Percentiles rank a stretch among this genome's conserved stretches.
phyloP scores from a whole-genome alignment of 2,888 invertebrate genomes.

The Andrena flavipes region DNA sequence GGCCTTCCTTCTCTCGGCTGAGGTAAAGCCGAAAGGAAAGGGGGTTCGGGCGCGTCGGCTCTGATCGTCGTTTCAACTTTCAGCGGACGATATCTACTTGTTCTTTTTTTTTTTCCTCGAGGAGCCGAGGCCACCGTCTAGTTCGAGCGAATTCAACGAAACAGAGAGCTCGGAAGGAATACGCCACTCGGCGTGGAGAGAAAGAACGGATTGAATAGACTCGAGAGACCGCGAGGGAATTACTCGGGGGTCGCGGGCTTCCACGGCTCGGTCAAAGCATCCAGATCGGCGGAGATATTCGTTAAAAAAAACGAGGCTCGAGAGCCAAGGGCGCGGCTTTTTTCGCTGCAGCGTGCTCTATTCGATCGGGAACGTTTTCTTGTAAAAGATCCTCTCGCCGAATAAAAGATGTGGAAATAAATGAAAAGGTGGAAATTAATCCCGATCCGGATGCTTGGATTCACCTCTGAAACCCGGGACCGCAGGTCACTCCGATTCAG shows the following conservation, averaged over 20 bases:
- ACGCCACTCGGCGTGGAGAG: not conserved
- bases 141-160: constrained; percentile 5
- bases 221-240: not conserved
- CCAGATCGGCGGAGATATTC: not conserved
- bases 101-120: not conserved
- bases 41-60: not conserved
- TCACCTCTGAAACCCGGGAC: not conserved
- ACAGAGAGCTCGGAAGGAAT: not conserved
- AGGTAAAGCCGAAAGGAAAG: constrained; percentile 16
- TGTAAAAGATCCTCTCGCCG: too few species aligned
- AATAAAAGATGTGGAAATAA: too few species aligned
- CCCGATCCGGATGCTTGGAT: too few species aligned
- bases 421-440: too few species aligned
- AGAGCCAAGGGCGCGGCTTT: too few species aligned
- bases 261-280: not conserved
- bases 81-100: constrained; percentile 40
- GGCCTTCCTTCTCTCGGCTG: constrained; percentile 9
- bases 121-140: not conserved
- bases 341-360: too few species aligned
- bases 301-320: too few species aligned
- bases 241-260: not conserved
- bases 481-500: not conserved
- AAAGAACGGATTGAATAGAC: not conserved
- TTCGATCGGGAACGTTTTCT: too few species aligned
- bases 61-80: constrained; percentile 20